Base-by-base conservation (phyloP, 2,888 invertebrate species). In the Hofmannophila pseudospretella region DNA sequence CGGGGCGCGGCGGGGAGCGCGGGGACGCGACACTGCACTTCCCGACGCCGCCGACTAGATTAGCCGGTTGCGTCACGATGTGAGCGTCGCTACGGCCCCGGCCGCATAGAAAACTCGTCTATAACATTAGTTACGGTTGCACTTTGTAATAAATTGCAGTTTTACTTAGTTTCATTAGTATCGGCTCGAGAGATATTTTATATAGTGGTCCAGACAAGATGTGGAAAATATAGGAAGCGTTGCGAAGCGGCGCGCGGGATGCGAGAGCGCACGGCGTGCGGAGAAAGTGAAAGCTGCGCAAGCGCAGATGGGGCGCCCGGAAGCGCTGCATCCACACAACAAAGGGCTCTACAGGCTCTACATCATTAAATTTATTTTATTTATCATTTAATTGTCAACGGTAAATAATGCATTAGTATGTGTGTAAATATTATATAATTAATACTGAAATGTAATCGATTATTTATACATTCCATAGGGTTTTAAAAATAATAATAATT, bases 21-120 rank as follows among this genome's bases (percentile, higher is more conserved):
- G 66, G 85, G 85, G 85, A 78, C 84, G 79, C 84, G 85, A 84
- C 85, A 84, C 85, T 86, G 86, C 84, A 85, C 86, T 86, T 86
- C 86, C 85, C 85, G 85, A 84, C 80, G 76, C 67, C 73, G 75
- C 82, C 81, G 78, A 80, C 84, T 85, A 85, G 84, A 85, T 86
- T 86, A 86, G 82, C 73, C 73, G 78, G 79, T 85, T 85, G 82
- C 85, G 85, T 86, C 84, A 85, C 77, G 64, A 74, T 59, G 67
- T 57, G 69, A 77, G 70, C 69, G 65, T 66, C 59, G 55, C 58
- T 45, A 61, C 56, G 53, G 63, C 59, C 60, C 65, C 61, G 59
- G 61, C 61, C 64, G 59, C 55, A 61, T 65, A 58, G 60, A 59
- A 60, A 68, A 67, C 62, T 64, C 62, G 68, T 66, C 59, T 67